Percentiles rank a stretch among this genome's conserved stretches.
Evolutionary conservation across 1,140 invertebrate genomes (phyloP).

Genomic region (Microplitis demolitor): DNA sequence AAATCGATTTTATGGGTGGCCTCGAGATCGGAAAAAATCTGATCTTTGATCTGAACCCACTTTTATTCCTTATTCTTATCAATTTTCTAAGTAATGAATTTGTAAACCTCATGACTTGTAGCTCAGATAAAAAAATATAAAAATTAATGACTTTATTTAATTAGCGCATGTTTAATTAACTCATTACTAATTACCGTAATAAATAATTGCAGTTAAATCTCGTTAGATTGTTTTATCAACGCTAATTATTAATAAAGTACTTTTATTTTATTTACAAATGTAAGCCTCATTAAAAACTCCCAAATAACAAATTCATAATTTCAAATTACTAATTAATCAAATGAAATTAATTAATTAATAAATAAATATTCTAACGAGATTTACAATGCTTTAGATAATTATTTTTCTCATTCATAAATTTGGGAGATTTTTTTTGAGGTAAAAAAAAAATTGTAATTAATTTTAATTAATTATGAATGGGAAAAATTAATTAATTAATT

Average conservation of each 20-base stretch:
- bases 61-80: too few species aligned
- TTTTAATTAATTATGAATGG: conserved; percentile 27
- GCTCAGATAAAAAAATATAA: not conserved
- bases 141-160: not conserved
- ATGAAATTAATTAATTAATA: conserved; percentile 16
- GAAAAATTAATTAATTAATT: conserved; percentile 37
- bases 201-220: conserved; percentile 60
- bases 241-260: not conserved
- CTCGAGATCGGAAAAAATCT: too few species aligned
- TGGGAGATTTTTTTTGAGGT: conserved; percentile 62
- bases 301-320: conserved; percentile 45
- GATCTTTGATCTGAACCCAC: too few species aligned
- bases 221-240: conserved; percentile 48
- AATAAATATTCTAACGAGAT: conserved; percentile 55
- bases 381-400: conserved; percentile 51
- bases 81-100: too few species aligned
- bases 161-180: conserved; percentile 4
- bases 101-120: not conserved
- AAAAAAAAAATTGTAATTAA: conserved; percentile 9
- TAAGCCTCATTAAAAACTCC: conserved; percentile 61
- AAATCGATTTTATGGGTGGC: too few species aligned
- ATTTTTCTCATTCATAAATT: conserved; percentile 55
- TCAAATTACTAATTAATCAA: not conserved
- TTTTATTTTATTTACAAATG: conserved; percentile 28
- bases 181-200: not conserved